Percentiles rank a stretch among this genome's conserved stretches.
Conservation (phyloP, 2,888 invertebrate species). For the Drosophila peninsularis region DNA sequence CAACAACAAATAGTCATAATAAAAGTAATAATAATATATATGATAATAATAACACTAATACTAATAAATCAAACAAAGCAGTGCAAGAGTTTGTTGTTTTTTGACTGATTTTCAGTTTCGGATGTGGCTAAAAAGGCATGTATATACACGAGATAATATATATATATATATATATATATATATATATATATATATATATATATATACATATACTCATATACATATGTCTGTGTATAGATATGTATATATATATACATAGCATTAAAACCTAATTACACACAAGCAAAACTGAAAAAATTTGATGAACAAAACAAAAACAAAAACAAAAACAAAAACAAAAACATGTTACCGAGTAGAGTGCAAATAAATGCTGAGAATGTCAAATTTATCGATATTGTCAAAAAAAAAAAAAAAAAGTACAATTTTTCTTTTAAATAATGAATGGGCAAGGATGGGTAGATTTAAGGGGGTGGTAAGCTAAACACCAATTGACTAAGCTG, state of each 20-base stretch:
- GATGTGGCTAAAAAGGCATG: constrained; percentile 23
- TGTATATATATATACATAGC: constrained; percentile 13
- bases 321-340: constrained; percentile 32
- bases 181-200: constrained; percentile 5
- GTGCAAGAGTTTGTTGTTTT: constrained; percentile 29
- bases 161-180: constrained; percentile 3
- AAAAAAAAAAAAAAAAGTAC: too few relatives aligned
- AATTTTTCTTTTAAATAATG: not conserved
- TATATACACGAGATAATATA: constrained; percentile 24
- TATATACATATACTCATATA: not conserved
- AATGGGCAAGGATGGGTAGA: not conserved
- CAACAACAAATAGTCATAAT: constrained; percentile 12
- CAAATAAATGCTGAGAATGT: constrained; percentile 54
- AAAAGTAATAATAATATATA: constrained; percentile 2
- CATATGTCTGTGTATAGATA: constrained; percentile 1
- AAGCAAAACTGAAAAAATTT: constrained; percentile 40
- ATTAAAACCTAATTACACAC: constrained; percentile 21
- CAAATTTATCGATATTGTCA: constrained; percentile 25
- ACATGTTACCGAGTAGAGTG: constrained; percentile 54
- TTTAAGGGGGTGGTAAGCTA: not conserved
- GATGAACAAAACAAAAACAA: constrained; percentile 18
- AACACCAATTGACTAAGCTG: not conserved
- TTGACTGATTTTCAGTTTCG: constrained; percentile 51
- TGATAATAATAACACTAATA: not conserved
- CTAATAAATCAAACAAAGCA: not conserved